Conservation (phyloP, 2,888 invertebrate species). For the Tenthredo amoena region DNA sequence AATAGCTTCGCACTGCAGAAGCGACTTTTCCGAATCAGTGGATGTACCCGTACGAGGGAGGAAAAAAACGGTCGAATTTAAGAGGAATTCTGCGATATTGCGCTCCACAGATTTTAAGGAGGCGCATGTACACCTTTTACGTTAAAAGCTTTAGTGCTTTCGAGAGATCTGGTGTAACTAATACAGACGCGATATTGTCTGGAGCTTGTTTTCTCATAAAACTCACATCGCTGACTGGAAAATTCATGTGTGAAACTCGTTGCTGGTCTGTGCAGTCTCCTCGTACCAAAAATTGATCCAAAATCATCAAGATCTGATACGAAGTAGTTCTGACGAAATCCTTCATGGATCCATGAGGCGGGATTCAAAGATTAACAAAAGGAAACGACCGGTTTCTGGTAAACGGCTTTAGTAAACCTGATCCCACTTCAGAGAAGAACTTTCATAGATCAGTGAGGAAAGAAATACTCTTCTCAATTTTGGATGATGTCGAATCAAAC, state of each 20-base stretch:
- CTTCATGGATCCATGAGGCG: no score
- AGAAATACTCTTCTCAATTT: no score
- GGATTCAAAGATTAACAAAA: no score
- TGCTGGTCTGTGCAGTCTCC: not conserved
- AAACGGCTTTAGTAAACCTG: no score
- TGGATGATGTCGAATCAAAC: no score
- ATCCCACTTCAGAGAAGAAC: no score
- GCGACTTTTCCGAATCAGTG: not conserved
- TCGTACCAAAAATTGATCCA: not conserved
- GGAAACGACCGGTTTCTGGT: no score
- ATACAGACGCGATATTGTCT: not conserved
- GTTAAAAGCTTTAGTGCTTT: slow-evolving; percentile 1
- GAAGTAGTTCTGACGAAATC: no score
- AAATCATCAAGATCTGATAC: not conserved
- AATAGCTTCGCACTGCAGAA: not conserved
- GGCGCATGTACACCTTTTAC: not conserved
- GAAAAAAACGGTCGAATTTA: not conserved
- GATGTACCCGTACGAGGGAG: not conserved
- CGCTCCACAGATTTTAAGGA: not conserved
- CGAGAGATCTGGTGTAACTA: not conserved
- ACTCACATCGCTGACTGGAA: not conserved
- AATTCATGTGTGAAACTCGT: not conserved
- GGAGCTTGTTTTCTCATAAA: not conserved
- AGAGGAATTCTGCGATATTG: not conserved
- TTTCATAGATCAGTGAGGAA: no score